These are phyloP conservation scores for Chelon auratus DNA, from an alignment of 2,797 vertebrate genomes.

Conservation along the genomic window DNA sequence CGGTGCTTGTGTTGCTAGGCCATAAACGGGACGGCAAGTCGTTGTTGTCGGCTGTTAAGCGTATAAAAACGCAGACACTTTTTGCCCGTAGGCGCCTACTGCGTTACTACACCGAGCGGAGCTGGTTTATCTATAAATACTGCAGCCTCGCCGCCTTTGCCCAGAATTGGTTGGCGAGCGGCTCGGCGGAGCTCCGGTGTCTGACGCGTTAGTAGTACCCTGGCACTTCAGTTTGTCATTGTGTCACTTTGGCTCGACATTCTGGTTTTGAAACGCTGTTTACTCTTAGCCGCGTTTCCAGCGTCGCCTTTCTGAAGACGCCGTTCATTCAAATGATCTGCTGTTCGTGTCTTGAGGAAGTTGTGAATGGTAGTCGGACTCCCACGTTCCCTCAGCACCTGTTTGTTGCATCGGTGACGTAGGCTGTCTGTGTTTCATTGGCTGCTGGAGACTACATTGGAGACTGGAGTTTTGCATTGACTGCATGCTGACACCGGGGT, in stretches of 20 bases:
- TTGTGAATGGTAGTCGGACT: slow-evolving; percentile 66
- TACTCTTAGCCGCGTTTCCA: background rate
- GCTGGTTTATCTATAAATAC: background rate
- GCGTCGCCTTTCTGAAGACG: background rate
- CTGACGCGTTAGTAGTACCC: background rate
- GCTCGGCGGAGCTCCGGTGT: slow-evolving; percentile 12
- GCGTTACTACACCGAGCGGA: background rate
- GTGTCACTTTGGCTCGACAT: slow-evolving; percentile 4
- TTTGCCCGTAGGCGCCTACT: background rate
- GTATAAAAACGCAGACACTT: background rate
- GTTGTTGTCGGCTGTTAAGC: slow-evolving; percentile 25
- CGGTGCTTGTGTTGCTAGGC: slow-evolving; percentile 76
- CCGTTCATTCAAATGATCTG: slow-evolving; percentile 13
- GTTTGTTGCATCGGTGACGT: slow-evolving; percentile 77
- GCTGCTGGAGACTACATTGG: slow-evolving; percentile 25
- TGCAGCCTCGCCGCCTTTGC: background rate
- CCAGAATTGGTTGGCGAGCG: background rate
- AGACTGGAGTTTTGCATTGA: slow-evolving; percentile 27
- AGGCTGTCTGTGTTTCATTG: slow-evolving; percentile 60
- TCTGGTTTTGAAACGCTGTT: background rate
- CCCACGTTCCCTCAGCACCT: slow-evolving; percentile 72
- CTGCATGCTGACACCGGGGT: slow-evolving; percentile 20
- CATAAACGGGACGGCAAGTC: slow-evolving; percentile 54
- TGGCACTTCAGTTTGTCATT: background rate
- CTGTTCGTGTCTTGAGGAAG: slow-evolving; percentile 54